Base-by-base conservation (phyloP, 2,113 vertebrate species). In the Chloebia gouldiae region DNA sequence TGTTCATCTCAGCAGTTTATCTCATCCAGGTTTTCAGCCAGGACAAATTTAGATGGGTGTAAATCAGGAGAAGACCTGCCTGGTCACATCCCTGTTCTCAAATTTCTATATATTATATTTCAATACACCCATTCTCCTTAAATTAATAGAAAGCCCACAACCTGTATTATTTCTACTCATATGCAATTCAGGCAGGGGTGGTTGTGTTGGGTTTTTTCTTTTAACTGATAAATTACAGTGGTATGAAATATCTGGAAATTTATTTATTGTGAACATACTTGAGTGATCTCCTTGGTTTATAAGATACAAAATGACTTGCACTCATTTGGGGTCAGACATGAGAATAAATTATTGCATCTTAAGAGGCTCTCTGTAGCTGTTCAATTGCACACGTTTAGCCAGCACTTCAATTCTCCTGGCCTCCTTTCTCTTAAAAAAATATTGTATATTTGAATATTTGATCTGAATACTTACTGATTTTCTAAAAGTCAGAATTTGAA, bases 331-430 rank as follows among this genome's bases (percentile, higher is more conserved):
- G 4, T 92, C 63, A 81, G n/a, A 53, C 18, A 45, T 15, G 39
- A 72, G 31, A 68, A 66, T 3, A 78, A 59, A 61, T n/a, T 44
- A 25, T 22, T 57, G 45, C 16, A 22, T 27, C 10, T 57, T 82
- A 72, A 22, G 40, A 85, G 30, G 14, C 25, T 40, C 14, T 78
- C 60, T 33, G 8, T 33, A 79, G 20, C 21, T 56, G 33, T 53
- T 35, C 47, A 35, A 0, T 0, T 59, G 15, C 13, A 42, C 1
- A 1, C 1, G 51, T 86, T 66, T 35, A 53, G 40, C 19, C 37
- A 79, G 13, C 23, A 50, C 20, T 42, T 84, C 50, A 61, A 3
- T 28, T 65, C 31, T 61, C 22, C n/a, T 72, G n/a, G 10, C 3
- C 7, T 7, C 4, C 5, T 65, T 73, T 88, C 42, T 54, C 31